Conservation (phyloP, 1,140 invertebrate genomes). For the Anastrepha ludens region DNA sequence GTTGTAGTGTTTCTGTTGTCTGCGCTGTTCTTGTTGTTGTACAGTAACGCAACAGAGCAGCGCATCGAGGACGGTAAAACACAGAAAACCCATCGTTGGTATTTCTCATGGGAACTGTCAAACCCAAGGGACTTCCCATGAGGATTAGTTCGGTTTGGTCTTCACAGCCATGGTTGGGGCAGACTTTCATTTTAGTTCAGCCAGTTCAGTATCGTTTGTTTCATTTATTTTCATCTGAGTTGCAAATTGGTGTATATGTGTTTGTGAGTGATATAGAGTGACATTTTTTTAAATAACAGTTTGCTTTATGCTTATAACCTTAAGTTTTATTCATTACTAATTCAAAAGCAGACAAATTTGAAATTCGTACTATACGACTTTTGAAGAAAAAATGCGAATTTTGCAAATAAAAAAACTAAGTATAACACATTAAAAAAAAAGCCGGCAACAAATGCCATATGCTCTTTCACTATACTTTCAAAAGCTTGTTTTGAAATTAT, state of each 20-base stretch:
- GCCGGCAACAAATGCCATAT: too few species aligned
- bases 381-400: too few species aligned
- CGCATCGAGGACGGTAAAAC: slow-evolving; percentile 62
- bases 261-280: background rate
- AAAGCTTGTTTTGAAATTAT: too few species aligned
- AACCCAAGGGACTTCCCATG: slow-evolving; percentile 69
- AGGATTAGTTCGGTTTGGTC: slow-evolving; percentile 57
- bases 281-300: background rate
- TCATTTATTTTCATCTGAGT: slow-evolving; percentile 15
- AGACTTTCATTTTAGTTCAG: slow-evolving; percentile 53
- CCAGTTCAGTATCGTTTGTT: background rate
- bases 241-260: background rate
- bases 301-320: background rate
- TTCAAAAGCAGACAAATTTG: too few species aligned
- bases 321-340: too few species aligned
- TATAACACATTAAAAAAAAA: too few species aligned
- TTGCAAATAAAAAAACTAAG: too few species aligned
- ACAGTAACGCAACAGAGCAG: background rate
- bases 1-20: slow-evolving; percentile 30
- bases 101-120: slow-evolving; percentile 73
- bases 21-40: slow-evolving; percentile 22
- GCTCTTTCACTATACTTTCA: too few species aligned
- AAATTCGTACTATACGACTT: too few species aligned
- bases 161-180: slow-evolving; percentile 18
- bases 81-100: slow-evolving; percentile 74